Conservation (phyloP, 2,888 invertebrate genomes). For the Rutpela maculata region DNA sequence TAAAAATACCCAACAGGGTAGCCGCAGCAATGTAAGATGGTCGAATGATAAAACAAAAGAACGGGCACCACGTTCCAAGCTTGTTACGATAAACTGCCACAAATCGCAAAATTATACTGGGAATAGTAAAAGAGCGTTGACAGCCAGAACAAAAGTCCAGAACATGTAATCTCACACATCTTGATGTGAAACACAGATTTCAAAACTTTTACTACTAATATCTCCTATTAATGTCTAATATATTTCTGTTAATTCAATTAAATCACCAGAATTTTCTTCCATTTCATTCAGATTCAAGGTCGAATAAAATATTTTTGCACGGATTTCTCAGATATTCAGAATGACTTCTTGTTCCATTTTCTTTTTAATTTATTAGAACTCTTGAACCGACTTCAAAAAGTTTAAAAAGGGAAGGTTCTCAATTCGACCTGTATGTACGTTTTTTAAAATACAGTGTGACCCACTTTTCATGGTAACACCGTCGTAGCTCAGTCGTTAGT, state of each 20-base stretch:
- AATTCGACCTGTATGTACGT: too few relatives aligned
- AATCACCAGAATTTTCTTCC: not conserved
- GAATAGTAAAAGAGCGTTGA: constrained; percentile 63
- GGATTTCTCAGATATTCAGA: too few relatives aligned
- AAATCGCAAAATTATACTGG: constrained; percentile 65
- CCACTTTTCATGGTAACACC: too few relatives aligned
- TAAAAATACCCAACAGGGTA: constrained; percentile 40
- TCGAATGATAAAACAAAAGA: constrained; percentile 57
- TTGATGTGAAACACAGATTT: constrained; percentile 57
- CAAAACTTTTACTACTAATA: constrained; percentile 59
- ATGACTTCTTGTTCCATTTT: too few relatives aligned
- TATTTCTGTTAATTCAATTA: constrained; percentile 11
- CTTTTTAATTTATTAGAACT: too few relatives aligned
- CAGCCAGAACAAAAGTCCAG: constrained; percentile 56
- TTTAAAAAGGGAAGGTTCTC: too few relatives aligned
- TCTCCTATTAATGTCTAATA: constrained; percentile 41
- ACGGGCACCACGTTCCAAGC: constrained; percentile 51
- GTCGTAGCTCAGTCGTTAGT: too few relatives aligned
- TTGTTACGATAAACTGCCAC: constrained; percentile 61
- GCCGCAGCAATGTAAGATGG: constrained; percentile 44
- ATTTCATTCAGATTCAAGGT: not conserved
- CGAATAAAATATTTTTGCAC: too few relatives aligned
- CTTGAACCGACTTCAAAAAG: too few relatives aligned
- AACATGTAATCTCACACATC: constrained; percentile 56
- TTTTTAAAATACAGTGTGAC: too few relatives aligned